Conservation (phyloP, 2,113 vertebrate genomes). For the Onychorhynchus coronatus region DNA sequence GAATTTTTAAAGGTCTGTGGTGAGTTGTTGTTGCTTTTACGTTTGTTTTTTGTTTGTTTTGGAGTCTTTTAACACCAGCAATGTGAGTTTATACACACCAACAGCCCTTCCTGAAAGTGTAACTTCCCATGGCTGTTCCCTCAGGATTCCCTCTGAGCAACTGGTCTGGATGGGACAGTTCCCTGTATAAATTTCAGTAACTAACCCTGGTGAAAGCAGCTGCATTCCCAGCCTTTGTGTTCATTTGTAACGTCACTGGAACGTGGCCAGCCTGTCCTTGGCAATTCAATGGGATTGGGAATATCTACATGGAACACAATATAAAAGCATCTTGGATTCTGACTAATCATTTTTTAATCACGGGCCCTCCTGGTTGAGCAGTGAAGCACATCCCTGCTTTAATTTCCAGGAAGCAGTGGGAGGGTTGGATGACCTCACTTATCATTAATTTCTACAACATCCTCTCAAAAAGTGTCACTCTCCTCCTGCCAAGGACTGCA, state of each 20-base stretch:
- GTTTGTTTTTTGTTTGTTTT: neutral
- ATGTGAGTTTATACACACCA: neutral
- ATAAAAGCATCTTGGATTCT: neutral
- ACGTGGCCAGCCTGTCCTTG: neutral
- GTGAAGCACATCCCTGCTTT: neutral
- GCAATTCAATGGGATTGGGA: neutral
- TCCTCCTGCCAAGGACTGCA: neutral
- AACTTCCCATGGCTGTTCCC: neutral
- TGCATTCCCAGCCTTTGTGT: neutral
- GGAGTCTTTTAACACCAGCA: neutral
- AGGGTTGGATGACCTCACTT: constrained; percentile 22
- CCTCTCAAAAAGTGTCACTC: neutral
- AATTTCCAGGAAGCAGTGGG: constrained; percentile 48
- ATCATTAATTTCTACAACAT: constrained; percentile 23
- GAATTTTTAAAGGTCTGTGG: neutral
- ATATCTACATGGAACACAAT: neutral
- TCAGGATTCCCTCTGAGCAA: neutral
- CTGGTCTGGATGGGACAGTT: neutral
- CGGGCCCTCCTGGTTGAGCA: neutral
- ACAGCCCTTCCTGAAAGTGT: neutral
- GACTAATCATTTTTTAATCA: neutral
- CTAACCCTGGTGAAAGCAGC: neutral
- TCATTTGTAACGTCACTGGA: neutral
- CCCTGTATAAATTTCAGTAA: neutral
- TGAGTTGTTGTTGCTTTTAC: neutral